Base-by-base conservation (phyloP, 2,113 vertebrate species). In the Crotalus horridus region DNA sequence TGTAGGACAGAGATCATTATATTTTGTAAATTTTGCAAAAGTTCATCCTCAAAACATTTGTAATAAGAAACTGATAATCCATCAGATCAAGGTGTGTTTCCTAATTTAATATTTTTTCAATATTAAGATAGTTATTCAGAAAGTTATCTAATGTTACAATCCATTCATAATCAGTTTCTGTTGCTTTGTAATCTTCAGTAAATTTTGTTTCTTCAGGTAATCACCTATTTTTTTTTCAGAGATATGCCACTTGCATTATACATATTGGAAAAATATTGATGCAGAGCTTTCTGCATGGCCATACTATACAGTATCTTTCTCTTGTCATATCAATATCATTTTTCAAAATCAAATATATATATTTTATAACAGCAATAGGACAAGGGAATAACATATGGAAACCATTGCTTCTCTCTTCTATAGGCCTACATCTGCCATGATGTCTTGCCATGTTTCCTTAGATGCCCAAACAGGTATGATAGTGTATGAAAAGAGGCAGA, bases 331-430 rank as follows among this genome's bases (percentile, higher is more conserved):
- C 61, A 69, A 29, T 69, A 69, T 64, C 61, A 64, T 69, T 69
- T 69, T 69, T 69, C 26, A 69, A 69, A 69, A 69, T n/a, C 11
- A 69, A 69, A 29, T 94, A 90, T 91, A 95, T 59, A 51, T 87
- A n/a, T 93, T 95, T 94, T 96, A 92, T 95, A 93, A 94, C 5
- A 87, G 86, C 94, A 95, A 89, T 94, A 56, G 46, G 26, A 51
- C 54, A 87, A 96, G 95, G 95, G 95, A 94, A 96, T 69, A 3
- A 13, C 48, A 92, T 94, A 93, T 94, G 92, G 94, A 95, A 95
- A 23, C 91, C 90, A 81, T 3, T n/a, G 9, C 29, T 3, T 64
- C 61, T n/a, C 26, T n/a, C 11, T n/a, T n/a, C 26, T 13, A 10
- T 69, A 69, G 10, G 61, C 29, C 29, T 69, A 69, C 61, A 69